These are phyloP conservation scores for Mionectes olivaceus DNA, from an alignment of 2,797 vertebrate genomes.

Conservation along the genomic window DNA sequence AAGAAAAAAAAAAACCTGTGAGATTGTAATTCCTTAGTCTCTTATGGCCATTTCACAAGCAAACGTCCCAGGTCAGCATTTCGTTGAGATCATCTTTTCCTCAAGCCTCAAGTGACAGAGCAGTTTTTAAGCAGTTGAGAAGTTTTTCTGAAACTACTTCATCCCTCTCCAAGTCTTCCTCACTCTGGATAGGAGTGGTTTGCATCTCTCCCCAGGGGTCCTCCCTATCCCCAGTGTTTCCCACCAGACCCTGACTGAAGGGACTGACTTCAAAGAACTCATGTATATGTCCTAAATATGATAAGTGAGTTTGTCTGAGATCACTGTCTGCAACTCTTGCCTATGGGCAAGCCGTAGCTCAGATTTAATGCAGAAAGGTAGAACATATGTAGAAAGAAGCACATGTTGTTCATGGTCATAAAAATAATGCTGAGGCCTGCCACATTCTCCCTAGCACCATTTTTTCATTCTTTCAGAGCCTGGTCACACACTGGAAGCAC, in stretches of 20 bases:
- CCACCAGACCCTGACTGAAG: not conserved
- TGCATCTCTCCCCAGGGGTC: not conserved
- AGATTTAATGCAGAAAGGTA: not conserved
- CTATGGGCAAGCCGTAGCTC: not conserved
- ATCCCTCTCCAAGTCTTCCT: not conserved
- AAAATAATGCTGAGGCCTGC: not conserved
- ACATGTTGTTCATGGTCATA: accelerated
- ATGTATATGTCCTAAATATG: not conserved
- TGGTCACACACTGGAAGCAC: accelerated
- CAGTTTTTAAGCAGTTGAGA: not conserved
- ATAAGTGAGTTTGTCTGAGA: not conserved
- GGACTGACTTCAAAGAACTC: not conserved
- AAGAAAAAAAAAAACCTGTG: not conserved
- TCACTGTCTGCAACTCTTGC: not conserved
- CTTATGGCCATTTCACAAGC: not conserved
- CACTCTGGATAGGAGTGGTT: not conserved
- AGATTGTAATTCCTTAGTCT: not conserved
- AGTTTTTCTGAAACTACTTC: not conserved
- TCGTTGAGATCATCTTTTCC: not conserved
- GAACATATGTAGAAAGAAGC: not conserved
- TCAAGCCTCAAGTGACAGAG: accelerated
- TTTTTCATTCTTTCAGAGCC: not conserved
- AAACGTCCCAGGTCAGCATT: not conserved
- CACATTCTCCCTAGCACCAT: not conserved
- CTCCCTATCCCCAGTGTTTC: not conserved